Percentiles rank a stretch among this genome's conserved stretches.
phyloP scores from a whole-genome alignment of 2,797 vertebrate genomes.

The Thunnus albacares region DNA sequence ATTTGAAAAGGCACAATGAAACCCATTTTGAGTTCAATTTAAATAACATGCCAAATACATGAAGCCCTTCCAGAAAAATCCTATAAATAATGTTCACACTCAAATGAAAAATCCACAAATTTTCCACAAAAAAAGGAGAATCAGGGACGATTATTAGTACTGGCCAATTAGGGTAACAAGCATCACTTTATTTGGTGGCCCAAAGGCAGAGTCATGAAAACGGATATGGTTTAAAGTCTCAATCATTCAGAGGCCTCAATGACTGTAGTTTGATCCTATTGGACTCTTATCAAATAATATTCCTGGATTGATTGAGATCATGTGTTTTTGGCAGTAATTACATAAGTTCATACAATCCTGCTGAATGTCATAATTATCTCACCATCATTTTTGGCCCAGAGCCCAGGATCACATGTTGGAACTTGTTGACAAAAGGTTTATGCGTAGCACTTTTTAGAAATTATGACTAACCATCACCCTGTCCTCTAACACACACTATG shows the following conservation, averaged over 20 bases:
- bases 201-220: constrained; percentile 28
- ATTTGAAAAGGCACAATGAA: neutral
- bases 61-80: neutral
- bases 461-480: constrained; percentile 1
- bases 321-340: constrained; percentile 30
- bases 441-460: constrained; percentile 17
- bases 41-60: constrained; percentile 4
- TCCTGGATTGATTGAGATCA: constrained; percentile 28
- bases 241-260: no score
- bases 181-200: neutral
- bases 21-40: neutral
- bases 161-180: constrained; percentile 30
- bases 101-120: neutral
- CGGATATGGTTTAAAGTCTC: neutral
- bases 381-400: constrained; percentile 23
- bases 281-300: constrained; percentile 29
- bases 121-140: neutral
- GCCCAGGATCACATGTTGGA: constrained; percentile 40
- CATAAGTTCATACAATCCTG: constrained; percentile 14
- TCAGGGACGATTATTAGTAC: constrained; percentile 5
- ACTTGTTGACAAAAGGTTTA: constrained; percentile 20
- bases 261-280: constrained; percentile 24
- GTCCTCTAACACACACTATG: constrained; percentile 2
- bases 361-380: constrained; percentile 31
- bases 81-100: neutral